Base-by-base conservation (phyloP, 2,888 invertebrate genomes). In the Leistus spinibarbis region DNA sequence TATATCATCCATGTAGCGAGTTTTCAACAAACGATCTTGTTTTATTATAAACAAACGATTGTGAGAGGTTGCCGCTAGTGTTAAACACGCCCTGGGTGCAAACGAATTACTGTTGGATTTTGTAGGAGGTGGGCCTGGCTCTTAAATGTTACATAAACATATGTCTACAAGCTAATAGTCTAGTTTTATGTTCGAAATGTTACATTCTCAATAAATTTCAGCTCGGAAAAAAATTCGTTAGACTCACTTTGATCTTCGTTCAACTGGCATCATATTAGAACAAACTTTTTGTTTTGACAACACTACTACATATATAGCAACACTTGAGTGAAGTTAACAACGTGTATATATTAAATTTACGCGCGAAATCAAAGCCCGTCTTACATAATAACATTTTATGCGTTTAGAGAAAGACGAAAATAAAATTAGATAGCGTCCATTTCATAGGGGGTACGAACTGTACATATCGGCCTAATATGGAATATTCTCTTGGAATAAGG, bases 1-100 rank as follows among this genome's bases (percentile, higher is more conserved):
- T 54, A 54, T 20, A 60, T 20, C 60, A 16, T 19, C 7, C 19
- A 60, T 60, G 19, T 10, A 10, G 10, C 60, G 60, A 20, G 20
- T 19, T 60, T 60, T 60, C 60, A 60, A 60, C 60, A 60, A 60
- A 60, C 60, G 56, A 56, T 60, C 19, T 60, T 60, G 22, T 19
- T 60, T 60, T 60, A 60, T 60, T 60, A 22, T 60, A 60, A 60
- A 60, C 60, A 60, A 19, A 16, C 3, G 40, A 60, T 60, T 60
- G 17, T 20, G 60, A 19, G 60, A 60, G 60, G 22, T 60, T 40
- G 20, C 17, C 22, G 19, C 22, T 10, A 10, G 60, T 60, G 57
- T 57, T 57, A 20, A 20, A 17, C 60, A 60, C 60, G 60, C 60
- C 60, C 19, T 60, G 10, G 16, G 22, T 22, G 22, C 22, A 60